Conservation (phyloP, 2,113 vertebrate genomes). For the Stigmatopora nigra region DNA sequence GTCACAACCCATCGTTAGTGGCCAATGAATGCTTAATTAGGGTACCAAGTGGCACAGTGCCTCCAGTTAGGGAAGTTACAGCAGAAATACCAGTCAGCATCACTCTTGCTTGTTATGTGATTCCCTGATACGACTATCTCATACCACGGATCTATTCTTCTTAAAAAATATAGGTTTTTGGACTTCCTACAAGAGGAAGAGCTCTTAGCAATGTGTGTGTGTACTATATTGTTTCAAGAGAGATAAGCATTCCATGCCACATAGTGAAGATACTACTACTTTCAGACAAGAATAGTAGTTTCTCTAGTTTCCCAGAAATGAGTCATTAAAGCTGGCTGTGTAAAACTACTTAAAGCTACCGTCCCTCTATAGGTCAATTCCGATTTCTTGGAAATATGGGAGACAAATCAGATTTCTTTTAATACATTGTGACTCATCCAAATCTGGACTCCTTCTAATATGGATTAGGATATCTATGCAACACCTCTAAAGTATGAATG, state of each 20-base stretch:
- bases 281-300: constrained; percentile 4
- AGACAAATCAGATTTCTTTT: too few species aligned
- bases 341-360: too few species aligned
- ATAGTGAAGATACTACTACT: constrained; percentile 43
- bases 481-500: too few species aligned
- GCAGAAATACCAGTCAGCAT: constrained; percentile 44
- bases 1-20: constrained; percentile 66
- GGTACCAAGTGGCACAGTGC: constrained; percentile 67
- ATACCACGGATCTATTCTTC: constrained; percentile 13
- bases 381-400: too few species aligned
- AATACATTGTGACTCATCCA: too few species aligned
- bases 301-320: not conserved
- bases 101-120: constrained; percentile 26
- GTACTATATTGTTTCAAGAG: constrained; percentile 22
- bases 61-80: constrained; percentile 51
- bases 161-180: not conserved
- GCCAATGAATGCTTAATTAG: constrained; percentile 73
- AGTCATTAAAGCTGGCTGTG: not conserved
- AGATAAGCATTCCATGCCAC: constrained; percentile 19
- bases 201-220: constrained; percentile 25
- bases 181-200: constrained; percentile 11
- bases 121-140: constrained; percentile 31
- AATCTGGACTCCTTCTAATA: too few species aligned
- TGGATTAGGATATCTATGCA: too few species aligned
- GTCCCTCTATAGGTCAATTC: too few species aligned